Base-by-base conservation (phyloP, 2,888 invertebrate genomes). In the Rhagophthalmus giganteus region DNA sequence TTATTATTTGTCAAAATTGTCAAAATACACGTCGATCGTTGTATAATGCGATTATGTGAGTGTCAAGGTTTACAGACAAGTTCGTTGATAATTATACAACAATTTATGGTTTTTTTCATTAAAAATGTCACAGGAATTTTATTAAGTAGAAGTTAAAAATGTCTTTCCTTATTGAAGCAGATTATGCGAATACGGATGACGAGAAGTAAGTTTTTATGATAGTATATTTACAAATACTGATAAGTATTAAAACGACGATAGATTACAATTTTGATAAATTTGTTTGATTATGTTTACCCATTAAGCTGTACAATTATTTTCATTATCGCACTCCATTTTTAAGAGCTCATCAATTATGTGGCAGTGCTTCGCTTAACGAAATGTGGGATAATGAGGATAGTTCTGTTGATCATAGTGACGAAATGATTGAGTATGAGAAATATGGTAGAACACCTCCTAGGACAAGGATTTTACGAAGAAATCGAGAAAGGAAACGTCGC, bases 401-500 rank as follows among this genome's bases (percentile, higher is more conserved):
- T 37, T 46, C 53, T 26, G 37, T 50, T 37, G 56, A 55, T 52
- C 51, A 46, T 37, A 46, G 37, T 24, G 50, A 58, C 27, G 54
- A 76, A 37, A 71, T 70, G 10, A 70, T 73, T 41, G 74, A 78
- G 53, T 81, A 78, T 63, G 89, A 88, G 64, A 79, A 83, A 55
- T 86, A 86, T 59, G 86, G 88, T 40, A 83, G 82, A 67, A 90
- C 90, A 31, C 90, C 90, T n/a, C 89, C 89, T 0, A 79, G 90
- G 57, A 86, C 88, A 37, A 81, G 87, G 64, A 82, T 86, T 63
- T 72, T 71, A 54, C 72, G 79, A 30, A 78, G 78, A 58, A 76
- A 75, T 58, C 74, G 76, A 16, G 78, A 78, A 58, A 73, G 37
- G 59, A 78, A 73, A 59, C 74, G 76, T 41, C 80, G 83, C 65